phyloP scores from a whole-genome alignment of 2,797 vertebrate species.

The Lacerta agilis region DNA sequence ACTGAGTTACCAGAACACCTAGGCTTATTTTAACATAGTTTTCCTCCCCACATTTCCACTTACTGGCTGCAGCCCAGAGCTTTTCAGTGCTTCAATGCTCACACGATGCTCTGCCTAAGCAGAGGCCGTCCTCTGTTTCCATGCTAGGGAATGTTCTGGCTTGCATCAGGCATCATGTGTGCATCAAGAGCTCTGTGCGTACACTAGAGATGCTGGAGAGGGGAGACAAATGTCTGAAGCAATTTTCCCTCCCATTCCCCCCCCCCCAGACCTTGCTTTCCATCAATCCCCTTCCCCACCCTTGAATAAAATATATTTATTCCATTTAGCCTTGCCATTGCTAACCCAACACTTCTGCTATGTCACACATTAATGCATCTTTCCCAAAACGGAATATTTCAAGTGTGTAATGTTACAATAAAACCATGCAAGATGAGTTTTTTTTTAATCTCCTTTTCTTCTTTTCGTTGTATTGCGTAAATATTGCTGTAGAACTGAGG shows the following conservation, averaged over 20 bases:
- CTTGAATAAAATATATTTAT: constrained; percentile 47
- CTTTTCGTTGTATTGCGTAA: constrained; percentile 20
- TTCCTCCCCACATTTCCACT: not conserved
- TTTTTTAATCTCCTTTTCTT: not conserved
- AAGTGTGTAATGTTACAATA: constrained; percentile 4
- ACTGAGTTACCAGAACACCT: not conserved
- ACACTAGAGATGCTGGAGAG: not conserved
- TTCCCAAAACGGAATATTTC: constrained; percentile 1
- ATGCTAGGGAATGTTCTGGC: not conserved
- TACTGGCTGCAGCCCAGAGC: not conserved
- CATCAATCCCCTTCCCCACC: not conserved
- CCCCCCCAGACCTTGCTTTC: constrained; percentile 31
- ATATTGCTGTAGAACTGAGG: not conserved
- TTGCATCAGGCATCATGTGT: not conserved
- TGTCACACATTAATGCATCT: constrained; percentile 42
- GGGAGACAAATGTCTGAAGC: constrained; percentile 11
- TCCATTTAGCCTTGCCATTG: constrained; percentile 27
- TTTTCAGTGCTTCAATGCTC: not conserved
- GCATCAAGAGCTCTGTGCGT: not conserved
- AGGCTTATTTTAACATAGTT: not conserved
- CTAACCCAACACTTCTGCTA: constrained; percentile 67
- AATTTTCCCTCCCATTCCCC: constrained; percentile 21
- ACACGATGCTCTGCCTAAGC: not conserved
- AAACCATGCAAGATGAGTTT: not conserved
- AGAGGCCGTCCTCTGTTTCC: not conserved